phyloP scores from a whole-genome alignment of 2,888 invertebrate genomes.

The Sceliomorpha sp. region DNA sequence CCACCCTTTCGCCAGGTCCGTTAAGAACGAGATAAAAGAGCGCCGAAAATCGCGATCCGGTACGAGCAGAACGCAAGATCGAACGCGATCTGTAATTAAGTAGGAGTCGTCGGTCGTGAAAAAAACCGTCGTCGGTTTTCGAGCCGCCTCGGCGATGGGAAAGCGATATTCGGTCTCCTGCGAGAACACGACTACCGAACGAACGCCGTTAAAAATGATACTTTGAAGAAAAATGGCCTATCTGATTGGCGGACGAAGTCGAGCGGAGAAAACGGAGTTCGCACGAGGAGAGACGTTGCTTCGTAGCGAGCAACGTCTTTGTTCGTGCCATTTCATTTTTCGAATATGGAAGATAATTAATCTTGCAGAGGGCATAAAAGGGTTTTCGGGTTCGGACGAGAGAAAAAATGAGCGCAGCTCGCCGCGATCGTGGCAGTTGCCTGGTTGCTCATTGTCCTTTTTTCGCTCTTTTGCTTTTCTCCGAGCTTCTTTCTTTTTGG shows the following conservation, averaged over 20 bases:
- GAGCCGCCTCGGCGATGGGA: slow-evolving; percentile 13
- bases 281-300: no score
- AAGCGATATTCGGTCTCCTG: slow-evolving; percentile 9
- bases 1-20: slow-evolving; percentile 10
- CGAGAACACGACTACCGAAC: slow-evolving; percentile 19
- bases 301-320: slow-evolving; percentile 62
- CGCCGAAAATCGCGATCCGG: no score
- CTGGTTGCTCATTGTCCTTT: slow-evolving; percentile 53
- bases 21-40: slow-evolving; percentile 15
- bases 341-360: slow-evolving; percentile 79
- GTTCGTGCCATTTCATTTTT: slow-evolving; percentile 75
- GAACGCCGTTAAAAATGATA: slow-evolving; percentile 46
- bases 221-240: slow-evolving; percentile 49
- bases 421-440: slow-evolving; percentile 63
- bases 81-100: no score
- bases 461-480: slow-evolving; percentile 45
- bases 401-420: slow-evolving; percentile 77
- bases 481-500: slow-evolving; percentile 38
- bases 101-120: neutral
- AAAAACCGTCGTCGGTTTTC: neutral
- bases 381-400: slow-evolving; percentile 78
- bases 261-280: slow-evolving; percentile 50
- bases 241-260: slow-evolving; percentile 57
- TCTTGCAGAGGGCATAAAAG: slow-evolving; percentile 75
- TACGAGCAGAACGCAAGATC: no score